A percentile compares a stretch with the other conserved stretches of the same genome.
These are phyloP conservation scores for Sparus aurata DNA, from an alignment of 2,797 vertebrate genomes.

Conservation along the genomic window DNA sequence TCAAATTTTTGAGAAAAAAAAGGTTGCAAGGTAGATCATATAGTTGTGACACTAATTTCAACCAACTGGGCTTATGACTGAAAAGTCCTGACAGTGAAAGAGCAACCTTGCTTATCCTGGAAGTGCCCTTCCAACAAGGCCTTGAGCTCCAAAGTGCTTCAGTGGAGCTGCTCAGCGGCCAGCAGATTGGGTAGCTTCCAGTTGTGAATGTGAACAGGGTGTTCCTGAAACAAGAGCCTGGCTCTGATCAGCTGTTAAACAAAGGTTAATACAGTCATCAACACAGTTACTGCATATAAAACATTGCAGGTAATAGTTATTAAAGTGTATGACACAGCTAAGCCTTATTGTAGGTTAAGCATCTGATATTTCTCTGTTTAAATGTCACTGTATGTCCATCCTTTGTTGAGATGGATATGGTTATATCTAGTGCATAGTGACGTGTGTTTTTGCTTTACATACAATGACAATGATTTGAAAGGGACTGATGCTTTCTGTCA, in stretches of 20 bases:
- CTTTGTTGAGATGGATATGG: constrained; percentile 9
- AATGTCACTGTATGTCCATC: neutral
- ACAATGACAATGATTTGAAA: constrained; percentile 28
- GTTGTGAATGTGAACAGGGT: constrained; percentile 22
- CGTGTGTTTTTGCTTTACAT: constrained; percentile 18
- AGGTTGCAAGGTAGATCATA: no score
- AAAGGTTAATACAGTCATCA: constrained; percentile 7
- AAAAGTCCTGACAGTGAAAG: neutral
- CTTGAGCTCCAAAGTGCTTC: neutral
- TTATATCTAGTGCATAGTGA: constrained; percentile 24
- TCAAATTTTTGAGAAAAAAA: no score
- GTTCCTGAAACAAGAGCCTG: constrained; percentile 20
- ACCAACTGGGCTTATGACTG: neutral
- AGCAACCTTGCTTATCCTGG: neutral
- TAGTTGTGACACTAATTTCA: neutral
- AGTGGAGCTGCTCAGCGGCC: constrained; percentile 11
- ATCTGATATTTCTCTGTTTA: constrained; percentile 17
- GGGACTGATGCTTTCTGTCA: constrained; percentile 31
- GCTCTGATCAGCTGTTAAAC: neutral
- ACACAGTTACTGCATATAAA: neutral
- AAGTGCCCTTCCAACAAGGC: neutral
- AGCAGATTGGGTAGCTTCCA: constrained; percentile 29
- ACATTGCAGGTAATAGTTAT: neutral
- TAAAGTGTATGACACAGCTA: neutral
- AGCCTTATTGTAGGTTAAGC: neutral